Evolutionary conservation across 2,888 invertebrate genomes (phyloP).

Genomic region (Oithona nana): DNA sequence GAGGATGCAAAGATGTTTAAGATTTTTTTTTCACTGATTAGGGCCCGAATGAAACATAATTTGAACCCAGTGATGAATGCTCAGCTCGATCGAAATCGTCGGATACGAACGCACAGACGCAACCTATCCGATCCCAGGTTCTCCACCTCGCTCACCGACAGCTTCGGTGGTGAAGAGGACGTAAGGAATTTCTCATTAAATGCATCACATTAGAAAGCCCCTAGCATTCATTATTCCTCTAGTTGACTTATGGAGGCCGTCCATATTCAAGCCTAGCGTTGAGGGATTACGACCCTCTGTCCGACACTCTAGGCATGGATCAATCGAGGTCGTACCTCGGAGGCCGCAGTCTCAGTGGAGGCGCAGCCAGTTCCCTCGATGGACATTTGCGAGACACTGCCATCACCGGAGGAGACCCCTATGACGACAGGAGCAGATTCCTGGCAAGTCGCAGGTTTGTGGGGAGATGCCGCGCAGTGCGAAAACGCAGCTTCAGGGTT

Average conservation of each 20-base stretch:
- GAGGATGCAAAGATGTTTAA: no score
- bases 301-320: conserved; percentile 12
- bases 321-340: conserved; percentile 11
- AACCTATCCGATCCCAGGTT: conserved; percentile 37
- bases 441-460: conserved; percentile 15
- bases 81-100: conserved; percentile 20
- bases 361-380: conserved; percentile 3
- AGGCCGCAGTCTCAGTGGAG: not conserved
- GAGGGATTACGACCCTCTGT: conserved; percentile 10
- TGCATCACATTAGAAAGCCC: no score
- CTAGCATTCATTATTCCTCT: no score
- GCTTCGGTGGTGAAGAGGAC: conserved; percentile 13
- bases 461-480: not conserved
- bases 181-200: no score
- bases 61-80: conserved; percentile 16
- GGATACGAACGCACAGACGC: conserved; percentile 30
- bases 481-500: no score
- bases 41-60: conserved; percentile 18
- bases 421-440: conserved; percentile 19
- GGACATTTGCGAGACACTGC: conserved; percentile 22
- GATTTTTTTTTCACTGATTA: not conserved
- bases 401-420: conserved; percentile 20
- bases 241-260: not conserved
- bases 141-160: conserved; percentile 14
- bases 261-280: conserved; percentile 12